These are phyloP conservation scores for Microctenopoma stevenorrisi DNA, from an alignment of 2,797 vertebrate genomes.

Conservation along the genomic window DNA sequence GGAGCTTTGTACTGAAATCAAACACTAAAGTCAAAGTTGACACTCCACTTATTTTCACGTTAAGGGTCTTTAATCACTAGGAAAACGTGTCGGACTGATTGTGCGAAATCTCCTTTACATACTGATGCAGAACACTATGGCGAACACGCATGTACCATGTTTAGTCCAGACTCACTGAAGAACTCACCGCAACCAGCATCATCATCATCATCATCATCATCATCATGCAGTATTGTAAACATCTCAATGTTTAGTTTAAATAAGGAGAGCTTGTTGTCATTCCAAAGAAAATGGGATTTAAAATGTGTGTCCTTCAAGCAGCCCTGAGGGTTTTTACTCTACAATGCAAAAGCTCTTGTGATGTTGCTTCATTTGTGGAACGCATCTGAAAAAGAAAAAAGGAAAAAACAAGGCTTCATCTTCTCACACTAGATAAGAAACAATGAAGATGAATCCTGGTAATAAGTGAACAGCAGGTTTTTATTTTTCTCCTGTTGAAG, in stretches of 20 bases:
- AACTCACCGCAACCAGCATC: constrained; percentile 29
- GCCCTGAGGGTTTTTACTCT: constrained; percentile 38
- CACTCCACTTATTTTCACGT: constrained; percentile 19
- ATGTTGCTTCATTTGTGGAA: constrained; percentile 35
- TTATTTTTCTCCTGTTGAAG: constrained; percentile 37
- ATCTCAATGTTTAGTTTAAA: constrained; percentile 30
- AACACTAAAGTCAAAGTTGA: constrained; percentile 72
- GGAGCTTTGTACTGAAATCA: constrained; percentile 21
- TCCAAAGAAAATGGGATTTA: constrained; percentile 42
- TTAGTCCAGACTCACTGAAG: not conserved
- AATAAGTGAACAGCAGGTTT: constrained; percentile 47
- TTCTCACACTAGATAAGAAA: constrained; percentile 51
- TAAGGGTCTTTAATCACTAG: constrained; percentile 1
- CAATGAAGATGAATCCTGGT: constrained; percentile 35
- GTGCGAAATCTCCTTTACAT: not conserved
- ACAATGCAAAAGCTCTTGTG: constrained; percentile 40
- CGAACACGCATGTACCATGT: not conserved
- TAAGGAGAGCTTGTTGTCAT: constrained; percentile 39
- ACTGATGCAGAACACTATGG: constrained; percentile 36
- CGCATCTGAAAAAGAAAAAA: constrained; percentile 1
- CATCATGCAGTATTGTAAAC: constrained; percentile 56
- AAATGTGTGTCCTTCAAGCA: constrained; percentile 38
- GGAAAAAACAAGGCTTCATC: constrained; percentile 21
- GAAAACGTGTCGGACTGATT: constrained; percentile 15
- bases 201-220: constrained; percentile 47